Evolutionary conservation across 2,888 invertebrate genomes (phyloP), one percentile per base, ranked within the genome.

Genomic region (Dryocosmus kuriphilus): DNA sequence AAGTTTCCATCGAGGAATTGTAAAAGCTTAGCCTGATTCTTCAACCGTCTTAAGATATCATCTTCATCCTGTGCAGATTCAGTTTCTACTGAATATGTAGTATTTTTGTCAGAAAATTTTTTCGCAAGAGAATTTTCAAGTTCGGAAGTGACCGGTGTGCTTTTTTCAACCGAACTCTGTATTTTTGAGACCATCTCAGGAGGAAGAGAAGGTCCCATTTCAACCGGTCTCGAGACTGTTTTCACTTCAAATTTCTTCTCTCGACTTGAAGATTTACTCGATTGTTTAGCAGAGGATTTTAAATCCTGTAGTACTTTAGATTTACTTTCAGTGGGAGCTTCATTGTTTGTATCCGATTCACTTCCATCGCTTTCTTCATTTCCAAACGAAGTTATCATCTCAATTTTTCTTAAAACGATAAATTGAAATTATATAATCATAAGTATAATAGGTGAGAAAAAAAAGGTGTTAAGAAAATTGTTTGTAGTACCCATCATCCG

Each of bases 381-480:
- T n/a, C 93, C 93, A 85, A 93, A 94, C 0, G 93, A 93, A 7
- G 94, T 93, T 82, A 94, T 94, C 88, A 94, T 91, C 85, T 93
- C 93, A 83, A 94, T 93, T 92, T 93, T 93, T 75, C 94, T 94
- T 82, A 74, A 90, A 90, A 76, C 32, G 61, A 63, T 30, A n/a
- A 30, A 35, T 22, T n/a, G 24, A 35, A 38, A 51, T 51, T 8
- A n/a, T 35, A 22, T 35, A 60, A 46, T 76, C 71, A 16, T 46
- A 32, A 78, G 35, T 38, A 62, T 46, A 41, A 57, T 27, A 55
- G 46, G 27, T 77, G 24, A 73, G 65, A 74, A 22, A 16, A 55
- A 19, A 89, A 84, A 90, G 88, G 61, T 88, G 89, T 30, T 88
- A 88, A 79, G 86, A 86, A 61, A 57, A 77, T 84, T 85, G 9